phyloP scores from a whole-genome alignment of 2,797 vertebrate genomes.

The Lepilemur septentrionalis region DNA sequence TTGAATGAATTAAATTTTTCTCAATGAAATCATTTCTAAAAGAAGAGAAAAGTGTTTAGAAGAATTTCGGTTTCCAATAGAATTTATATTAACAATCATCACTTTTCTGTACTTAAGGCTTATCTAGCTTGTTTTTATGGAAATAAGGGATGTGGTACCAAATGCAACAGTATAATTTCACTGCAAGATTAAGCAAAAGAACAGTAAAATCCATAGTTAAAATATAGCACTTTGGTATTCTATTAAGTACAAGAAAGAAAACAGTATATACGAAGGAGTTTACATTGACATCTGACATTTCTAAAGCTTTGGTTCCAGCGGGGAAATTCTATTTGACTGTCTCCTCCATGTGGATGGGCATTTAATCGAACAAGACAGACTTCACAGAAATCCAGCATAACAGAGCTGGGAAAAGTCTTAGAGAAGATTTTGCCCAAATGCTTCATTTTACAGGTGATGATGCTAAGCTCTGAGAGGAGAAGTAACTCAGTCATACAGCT shows the following conservation, averaged over 20 bases:
- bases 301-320: neutral
- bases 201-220: neutral
- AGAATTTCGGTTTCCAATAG: conserved; percentile 52
- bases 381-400: neutral
- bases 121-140: conserved; percentile 59
- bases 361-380: conserved; percentile 22
- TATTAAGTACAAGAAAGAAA: conserved; percentile 22
- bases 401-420: neutral
- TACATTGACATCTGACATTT: neutral
- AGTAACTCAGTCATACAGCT: neutral
- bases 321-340: neutral
- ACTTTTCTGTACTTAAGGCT: conserved; percentile 25
- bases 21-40: conserved; percentile 59
- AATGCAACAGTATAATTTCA: conserved; percentile 37
- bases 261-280: neutral
- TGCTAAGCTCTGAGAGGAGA: neutral
- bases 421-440: conserved; percentile 34
- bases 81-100: conserved; percentile 53
- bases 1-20: conserved; percentile 66
- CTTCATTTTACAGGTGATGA: neutral
- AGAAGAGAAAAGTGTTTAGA: conserved; percentile 45
- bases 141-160: conserved; percentile 41
- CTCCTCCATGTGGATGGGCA: neutral
- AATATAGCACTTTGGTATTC: conserved; percentile 22
- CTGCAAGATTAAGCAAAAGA: conserved; percentile 52